Conservation (phyloP, 2,888 invertebrate species). For the Allolobophora icterica region DNA sequence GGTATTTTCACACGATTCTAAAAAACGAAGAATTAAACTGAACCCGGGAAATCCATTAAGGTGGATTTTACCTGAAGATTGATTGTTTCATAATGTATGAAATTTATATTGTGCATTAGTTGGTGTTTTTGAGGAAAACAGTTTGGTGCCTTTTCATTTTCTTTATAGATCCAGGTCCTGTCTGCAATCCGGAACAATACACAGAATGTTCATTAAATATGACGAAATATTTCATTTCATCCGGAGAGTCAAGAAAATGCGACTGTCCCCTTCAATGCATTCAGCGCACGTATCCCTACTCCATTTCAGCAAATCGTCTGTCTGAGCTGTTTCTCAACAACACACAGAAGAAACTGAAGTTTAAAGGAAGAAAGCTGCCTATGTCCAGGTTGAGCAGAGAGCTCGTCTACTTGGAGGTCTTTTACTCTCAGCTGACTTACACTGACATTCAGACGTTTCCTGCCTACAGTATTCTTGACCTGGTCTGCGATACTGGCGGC, state of each 20-base stretch:
- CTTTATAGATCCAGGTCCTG: background rate
- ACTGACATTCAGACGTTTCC: background rate
- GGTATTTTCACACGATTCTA: too few relatives aligned
- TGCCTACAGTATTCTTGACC: background rate
- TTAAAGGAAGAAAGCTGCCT: background rate
- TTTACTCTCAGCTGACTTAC: background rate
- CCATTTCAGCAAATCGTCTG: background rate
- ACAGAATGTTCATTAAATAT: background rate
- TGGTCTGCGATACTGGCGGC: background rate
- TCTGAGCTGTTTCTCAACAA: background rate
- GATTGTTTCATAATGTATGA: too few relatives aligned
- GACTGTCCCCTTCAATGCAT: background rate
- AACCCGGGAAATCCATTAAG: too few relatives aligned
- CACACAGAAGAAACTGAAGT: background rate
- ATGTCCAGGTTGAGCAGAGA: background rate
- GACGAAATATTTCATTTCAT: background rate
- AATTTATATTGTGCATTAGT: too few relatives aligned
- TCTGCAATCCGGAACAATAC: conserved; percentile 17
- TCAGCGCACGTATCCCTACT: background rate
- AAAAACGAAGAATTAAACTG: too few relatives aligned
- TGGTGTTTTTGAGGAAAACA: too few relatives aligned
- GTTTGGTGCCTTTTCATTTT: too few relatives aligned
- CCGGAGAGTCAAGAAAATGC: background rate
- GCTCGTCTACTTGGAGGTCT: conserved; percentile 1
- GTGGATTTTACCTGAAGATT: too few relatives aligned